A percentile compares a stretch with the other conserved stretches of the same genome.
Evolutionary conservation across 2,888 invertebrate genomes (phyloP).

Genomic region (Hirudinaria manillensis): DNA sequence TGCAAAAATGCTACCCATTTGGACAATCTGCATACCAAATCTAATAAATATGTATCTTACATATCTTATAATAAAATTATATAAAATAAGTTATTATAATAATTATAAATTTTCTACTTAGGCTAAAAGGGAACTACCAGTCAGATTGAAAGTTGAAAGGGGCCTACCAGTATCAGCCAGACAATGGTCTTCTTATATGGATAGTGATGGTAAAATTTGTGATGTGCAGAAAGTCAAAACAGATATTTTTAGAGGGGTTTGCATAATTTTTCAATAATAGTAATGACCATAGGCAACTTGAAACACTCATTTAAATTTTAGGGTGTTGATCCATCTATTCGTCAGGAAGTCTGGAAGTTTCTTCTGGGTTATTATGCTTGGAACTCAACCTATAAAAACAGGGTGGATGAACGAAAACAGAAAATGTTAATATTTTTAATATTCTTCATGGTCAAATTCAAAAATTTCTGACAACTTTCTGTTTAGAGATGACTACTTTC

Average conservation of each 20-base stretch:
- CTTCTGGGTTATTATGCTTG: constrained; percentile 81
- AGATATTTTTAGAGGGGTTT: constrained; percentile 83
- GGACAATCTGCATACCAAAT: too few relatives aligned
- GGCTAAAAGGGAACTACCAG: constrained; percentile 40
- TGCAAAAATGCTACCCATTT: too few relatives aligned
- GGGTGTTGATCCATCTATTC: constrained; percentile 68
- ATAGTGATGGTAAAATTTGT: constrained; percentile 72
- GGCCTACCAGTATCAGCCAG: constrained; percentile 44
- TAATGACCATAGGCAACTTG: not conserved
- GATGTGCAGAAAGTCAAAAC: constrained; percentile 73
- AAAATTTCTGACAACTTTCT: not conserved
- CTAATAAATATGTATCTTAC: too few relatives aligned
- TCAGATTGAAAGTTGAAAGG: constrained; percentile 45
- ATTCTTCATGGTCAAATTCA: not conserved
- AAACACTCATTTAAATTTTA: constrained; percentile 49
- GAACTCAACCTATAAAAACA: constrained; percentile 69
- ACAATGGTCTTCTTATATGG: constrained; percentile 72
- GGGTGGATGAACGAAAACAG: constrained; percentile 65
- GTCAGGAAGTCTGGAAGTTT: constrained; percentile 83
- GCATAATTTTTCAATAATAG: constrained; percentile 42
- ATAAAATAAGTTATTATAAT: too few relatives aligned
- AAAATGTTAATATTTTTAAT: constrained; percentile 57
- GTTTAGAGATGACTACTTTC: constrained; percentile 72
- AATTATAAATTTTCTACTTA: not conserved
- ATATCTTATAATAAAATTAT: too few relatives aligned